These are phyloP conservation scores for Thaleichthys pacificus DNA, from an alignment of 2,797 vertebrate genomes.

Conservation along the genomic window DNA sequence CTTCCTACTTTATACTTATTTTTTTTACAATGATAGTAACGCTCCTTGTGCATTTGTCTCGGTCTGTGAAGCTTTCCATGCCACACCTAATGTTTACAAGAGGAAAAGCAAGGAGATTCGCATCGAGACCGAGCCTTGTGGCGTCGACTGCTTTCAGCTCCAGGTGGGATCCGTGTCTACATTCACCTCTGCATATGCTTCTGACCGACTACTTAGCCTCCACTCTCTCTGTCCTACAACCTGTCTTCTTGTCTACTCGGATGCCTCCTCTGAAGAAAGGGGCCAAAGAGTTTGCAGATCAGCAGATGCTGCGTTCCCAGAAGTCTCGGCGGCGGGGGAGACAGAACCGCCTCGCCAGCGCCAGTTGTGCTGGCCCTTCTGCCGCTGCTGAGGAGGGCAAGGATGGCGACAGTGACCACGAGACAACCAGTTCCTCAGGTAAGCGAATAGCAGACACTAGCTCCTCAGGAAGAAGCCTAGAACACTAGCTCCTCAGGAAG, in stretches of 20 bases:
- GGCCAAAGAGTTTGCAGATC: constrained; percentile 93
- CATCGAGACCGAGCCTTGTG: constrained; percentile 92
- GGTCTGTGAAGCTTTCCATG: constrained; percentile 86
- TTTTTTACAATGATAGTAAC: too few species aligned
- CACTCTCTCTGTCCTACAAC: background rate
- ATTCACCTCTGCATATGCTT: background rate
- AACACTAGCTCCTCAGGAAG: background rate
- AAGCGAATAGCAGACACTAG: background rate
- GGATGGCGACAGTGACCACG: constrained; percentile 92
- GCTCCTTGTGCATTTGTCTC: constrained; percentile 16
- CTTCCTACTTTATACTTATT: background rate
- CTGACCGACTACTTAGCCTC: background rate
- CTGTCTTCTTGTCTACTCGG: too few species aligned
- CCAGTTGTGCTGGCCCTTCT: constrained; percentile 78
- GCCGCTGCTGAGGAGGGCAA: constrained; percentile 79
- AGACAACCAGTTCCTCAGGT: constrained; percentile 83
- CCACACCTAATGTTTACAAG: constrained; percentile 95
- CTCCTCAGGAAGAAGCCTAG: background rate
- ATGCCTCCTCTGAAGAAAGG: constrained; percentile 82
- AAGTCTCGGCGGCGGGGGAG: constrained; percentile 82
- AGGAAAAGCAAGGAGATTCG: constrained; percentile 95
- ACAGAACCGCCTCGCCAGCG: constrained; percentile 76
- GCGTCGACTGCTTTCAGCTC: constrained; percentile 90
- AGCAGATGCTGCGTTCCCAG: constrained; percentile 87
- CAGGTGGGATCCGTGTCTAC: constrained; percentile 73